These are phyloP conservation scores for Periophthalmus magnuspinnatus DNA, from an alignment of 2,797 vertebrate species.

Conservation along the genomic window DNA sequence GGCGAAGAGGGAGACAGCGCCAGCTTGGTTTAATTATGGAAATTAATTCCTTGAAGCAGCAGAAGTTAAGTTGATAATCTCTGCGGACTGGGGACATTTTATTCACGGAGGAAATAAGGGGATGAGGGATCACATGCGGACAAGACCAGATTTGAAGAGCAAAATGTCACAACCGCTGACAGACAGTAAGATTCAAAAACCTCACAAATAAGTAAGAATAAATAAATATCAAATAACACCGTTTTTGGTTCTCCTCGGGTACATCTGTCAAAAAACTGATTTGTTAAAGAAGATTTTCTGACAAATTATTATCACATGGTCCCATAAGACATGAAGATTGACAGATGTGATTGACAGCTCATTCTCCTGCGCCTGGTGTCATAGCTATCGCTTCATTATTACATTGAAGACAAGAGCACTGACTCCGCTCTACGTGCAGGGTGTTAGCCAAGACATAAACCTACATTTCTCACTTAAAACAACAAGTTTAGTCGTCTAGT, in stretches of 20 bases:
- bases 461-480: neutral
- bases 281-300: conserved; percentile 7
- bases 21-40: conserved; percentile 78
- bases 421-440: neutral
- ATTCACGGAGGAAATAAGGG: conserved; percentile 3
- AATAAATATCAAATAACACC: neutral
- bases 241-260: neutral
- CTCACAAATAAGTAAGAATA: conserved; percentile 3
- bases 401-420: neutral
- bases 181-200: conserved; percentile 1
- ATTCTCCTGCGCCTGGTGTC: conserved; percentile 1
- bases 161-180: conserved; percentile 1
- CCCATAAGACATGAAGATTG: conserved; percentile 11
- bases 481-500: neutral
- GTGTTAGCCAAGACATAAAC: neutral
- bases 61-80: conserved; percentile 80
- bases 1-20: conserved; percentile 49
- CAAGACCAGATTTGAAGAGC: conserved; percentile 5
- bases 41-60: conserved; percentile 76
- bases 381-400: neutral
- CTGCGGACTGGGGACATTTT: conserved; percentile 70
- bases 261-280: conserved; percentile 7
- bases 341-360: conserved; percentile 13
- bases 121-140: conserved; percentile 3
- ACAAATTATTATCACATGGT: conserved; percentile 9